These are phyloP conservation scores for Poecilus cupreus DNA, from an alignment of 2,888 invertebrate genomes.

Conservation along the genomic window DNA sequence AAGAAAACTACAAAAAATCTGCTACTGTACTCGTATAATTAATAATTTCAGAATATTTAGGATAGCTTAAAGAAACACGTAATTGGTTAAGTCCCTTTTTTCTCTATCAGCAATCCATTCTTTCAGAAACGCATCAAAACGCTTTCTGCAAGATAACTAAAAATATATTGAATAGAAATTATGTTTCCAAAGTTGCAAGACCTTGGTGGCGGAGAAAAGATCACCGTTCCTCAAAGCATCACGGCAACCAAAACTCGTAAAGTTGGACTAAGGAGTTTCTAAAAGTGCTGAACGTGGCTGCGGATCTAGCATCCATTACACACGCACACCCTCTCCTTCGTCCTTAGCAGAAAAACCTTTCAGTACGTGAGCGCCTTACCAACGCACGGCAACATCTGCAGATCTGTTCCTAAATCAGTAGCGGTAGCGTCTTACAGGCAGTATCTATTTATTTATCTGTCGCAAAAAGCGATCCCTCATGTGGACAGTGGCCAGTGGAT, in stretches of 20 bases:
- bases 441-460: conserved; percentile 71
- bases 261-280: conserved; percentile 62
- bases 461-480: conserved; percentile 64
- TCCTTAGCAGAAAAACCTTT: conserved; percentile 39
- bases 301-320: conserved; percentile 31
- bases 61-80: too few species aligned
- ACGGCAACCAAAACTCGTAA: conserved; percentile 50
- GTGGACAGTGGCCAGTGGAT: conserved; percentile 40
- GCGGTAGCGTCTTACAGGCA: conserved; percentile 44
- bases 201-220: neutral
- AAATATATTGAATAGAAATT: too few species aligned
- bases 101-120: too few species aligned
- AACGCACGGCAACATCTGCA: conserved; percentile 58
- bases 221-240: neutral
- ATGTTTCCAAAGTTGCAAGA: too few species aligned
- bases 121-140: too few species aligned
- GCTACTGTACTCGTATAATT: too few species aligned
- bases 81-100: too few species aligned
- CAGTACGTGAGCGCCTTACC: conserved; percentile 31
- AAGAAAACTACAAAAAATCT: too few species aligned
- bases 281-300: conserved; percentile 62
- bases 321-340: neutral
- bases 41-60: too few species aligned
- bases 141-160: too few species aligned
- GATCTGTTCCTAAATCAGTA: conserved; percentile 64